Base-by-base conservation (phyloP, 2,888 invertebrate genomes). In the Prostheceraeus crozeri region DNA sequence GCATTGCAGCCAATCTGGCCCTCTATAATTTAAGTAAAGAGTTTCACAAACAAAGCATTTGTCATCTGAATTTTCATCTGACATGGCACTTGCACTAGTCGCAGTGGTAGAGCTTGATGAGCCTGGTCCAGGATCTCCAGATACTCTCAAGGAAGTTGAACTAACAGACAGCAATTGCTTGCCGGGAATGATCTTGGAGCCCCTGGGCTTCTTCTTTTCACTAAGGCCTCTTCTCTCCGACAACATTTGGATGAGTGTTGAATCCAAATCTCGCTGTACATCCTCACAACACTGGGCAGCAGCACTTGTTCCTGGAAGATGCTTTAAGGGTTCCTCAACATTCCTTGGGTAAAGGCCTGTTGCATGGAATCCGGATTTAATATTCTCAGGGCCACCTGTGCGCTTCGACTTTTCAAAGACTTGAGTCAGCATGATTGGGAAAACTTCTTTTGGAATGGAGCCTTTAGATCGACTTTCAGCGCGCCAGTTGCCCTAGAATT, bases 201-300 rank as follows among this genome's bases (percentile, higher is more conserved):
- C 40, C 19, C 14, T 14, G n/a, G 40, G 16, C 19, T 40, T 40
- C 19, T 40, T 40, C 19, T 14, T 40, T 16, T 40, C 40, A 14
- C n/a, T 40, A 19, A 19, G 40, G n/a, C 40, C n/a, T 40, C 40
- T 14, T 23, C 19, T 40, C 6, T 40, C 40, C 8, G 40, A 40
- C n/a, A 40, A 40, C 40, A 40, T 40, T 40, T 40, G 14, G 21
- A 40, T 40, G 40, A 40, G 40, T 14, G 40, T 40, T 40, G 40
- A 14, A 40, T 40, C n/a, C 19, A 40, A 23, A 40, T 40, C 19
- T 40, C 40, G 40, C 40, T 23, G 14, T 16, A 10, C 19, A 40
- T 40, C 40, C 40, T 40, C 14, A 14, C 19, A 23, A 19, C 6
- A n/a, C 40, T 40, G 21, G n/a, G 40, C 40, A 40, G 40, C n/a